Evolutionary conservation across 2,888 invertebrate species (phyloP), one percentile per base, ranked within the genome.

Genomic region (Cyrtodaria siliqua): DNA sequence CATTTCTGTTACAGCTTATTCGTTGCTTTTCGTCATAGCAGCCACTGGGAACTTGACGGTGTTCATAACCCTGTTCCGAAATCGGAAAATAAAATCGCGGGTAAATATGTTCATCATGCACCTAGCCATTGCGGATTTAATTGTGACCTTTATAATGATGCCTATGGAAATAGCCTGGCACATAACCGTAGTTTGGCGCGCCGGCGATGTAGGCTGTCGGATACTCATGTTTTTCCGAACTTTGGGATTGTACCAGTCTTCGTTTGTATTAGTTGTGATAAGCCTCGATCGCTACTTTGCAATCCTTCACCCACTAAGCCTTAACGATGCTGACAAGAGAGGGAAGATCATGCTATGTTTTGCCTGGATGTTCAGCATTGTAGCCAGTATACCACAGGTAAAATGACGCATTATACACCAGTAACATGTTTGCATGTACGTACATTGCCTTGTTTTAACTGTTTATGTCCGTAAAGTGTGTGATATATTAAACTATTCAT

Each of bases 1-100:
- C 89, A 94, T 98, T 61, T 96, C 97, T 20, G 97, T 98, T 83
- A 95, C 95, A 29, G 96, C 96, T 74, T 98, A 98, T 93, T 96
- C 96, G 3, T 86, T 86, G 52, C 82, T 92, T 59, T 90, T 91
- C 60, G 62, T 91, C 8, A 94, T 98, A 85, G 97, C 98, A 0
- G 96, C 97, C 0, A 94, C 96, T 50, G 98, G 98, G 26, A 98
- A 98, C 93, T 94, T 96, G 57, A 95, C 95, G 0, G 96, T 96
- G 14, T 86, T 96, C 87, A 94, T 95, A 8, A 95, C 96, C 0
- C 93, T 96, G 20, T 94, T 95, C 86, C 94, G 95, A 86, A 95
- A 97, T 81, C 93, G 96, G 42, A 94, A 95, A 47, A 92, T 96
- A 55, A 96, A 96, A 88, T 90, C 91, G 0, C 93, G 96, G 47